Evolutionary conservation across 2,797 vertebrate species (phyloP).

Genomic region (Eurystomus glaucurus): DNA sequence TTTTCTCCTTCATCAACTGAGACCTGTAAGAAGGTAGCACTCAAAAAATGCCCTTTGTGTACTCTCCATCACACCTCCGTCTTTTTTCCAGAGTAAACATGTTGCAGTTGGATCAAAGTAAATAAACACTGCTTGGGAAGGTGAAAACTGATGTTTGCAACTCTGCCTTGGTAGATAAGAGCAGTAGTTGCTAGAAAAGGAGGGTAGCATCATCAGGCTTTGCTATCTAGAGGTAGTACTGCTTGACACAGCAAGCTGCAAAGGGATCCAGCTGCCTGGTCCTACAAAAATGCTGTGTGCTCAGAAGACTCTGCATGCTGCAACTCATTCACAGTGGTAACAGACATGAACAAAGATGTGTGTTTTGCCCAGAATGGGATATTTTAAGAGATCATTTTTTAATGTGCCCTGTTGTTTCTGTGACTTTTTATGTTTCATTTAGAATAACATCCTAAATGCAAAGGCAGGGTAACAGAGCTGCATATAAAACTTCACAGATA

Average conservation of each 20-base stretch:
- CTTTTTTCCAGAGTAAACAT: not conserved
- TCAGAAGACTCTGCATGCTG: not conserved
- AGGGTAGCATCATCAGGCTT: not conserved
- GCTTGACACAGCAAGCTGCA: not conserved
- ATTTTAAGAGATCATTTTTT: not conserved
- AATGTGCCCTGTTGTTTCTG: not conserved
- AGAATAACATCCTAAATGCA: not conserved
- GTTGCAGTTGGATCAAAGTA: not conserved
- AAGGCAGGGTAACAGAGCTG: not conserved
- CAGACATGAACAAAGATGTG: not conserved
- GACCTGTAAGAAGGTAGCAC: not conserved
- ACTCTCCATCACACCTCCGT: not conserved
- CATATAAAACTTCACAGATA: not conserved
- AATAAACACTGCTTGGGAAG: not conserved
- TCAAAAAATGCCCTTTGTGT: not conserved
- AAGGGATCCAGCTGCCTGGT: not conserved
- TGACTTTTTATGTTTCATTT: not conserved
- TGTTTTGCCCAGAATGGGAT: not conserved
- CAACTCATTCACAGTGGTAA: not conserved
- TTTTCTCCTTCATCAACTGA: rapidly evolving
- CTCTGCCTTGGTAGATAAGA: not conserved
- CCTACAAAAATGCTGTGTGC: not conserved
- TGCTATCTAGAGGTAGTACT: not conserved
- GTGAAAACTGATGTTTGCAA: not conserved
- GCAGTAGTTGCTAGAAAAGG: not conserved